Evolutionary conservation across 1,140 invertebrate genomes (phyloP).

Genomic region (Drosophila nasuta): DNA sequence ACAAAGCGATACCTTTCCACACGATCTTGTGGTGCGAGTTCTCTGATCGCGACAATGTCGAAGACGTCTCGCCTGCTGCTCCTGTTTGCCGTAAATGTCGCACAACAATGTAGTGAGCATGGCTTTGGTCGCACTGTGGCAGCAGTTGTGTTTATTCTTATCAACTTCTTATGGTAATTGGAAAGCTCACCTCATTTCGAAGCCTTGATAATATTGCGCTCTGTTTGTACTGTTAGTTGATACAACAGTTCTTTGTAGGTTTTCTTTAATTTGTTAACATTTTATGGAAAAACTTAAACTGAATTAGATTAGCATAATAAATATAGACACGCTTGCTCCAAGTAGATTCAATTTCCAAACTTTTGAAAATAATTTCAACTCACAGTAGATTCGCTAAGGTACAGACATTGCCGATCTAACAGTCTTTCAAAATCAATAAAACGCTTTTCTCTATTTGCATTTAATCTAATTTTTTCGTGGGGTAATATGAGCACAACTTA

Average conservation of each 20-base stretch:
- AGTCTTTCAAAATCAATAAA: background rate
- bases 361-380: background rate
- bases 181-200: slow-evolving; percentile 69
- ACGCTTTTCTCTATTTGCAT: background rate
- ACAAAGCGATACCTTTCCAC: slow-evolving; percentile 25
- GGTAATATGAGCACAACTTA: background rate
- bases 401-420: background rate
- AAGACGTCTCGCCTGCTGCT: slow-evolving; percentile 41
- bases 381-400: too few species aligned
- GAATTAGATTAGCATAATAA: slow-evolving; percentile 61
- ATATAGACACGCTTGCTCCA: slow-evolving; percentile 16
- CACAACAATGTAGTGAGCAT: slow-evolving; percentile 69
- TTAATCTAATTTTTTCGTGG: background rate
- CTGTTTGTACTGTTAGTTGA: too few species aligned
- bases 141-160: slow-evolving; percentile 21
- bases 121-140: slow-evolving; percentile 59
- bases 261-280: slow-evolving; percentile 17
- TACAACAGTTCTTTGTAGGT: too few species aligned
- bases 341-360: background rate
- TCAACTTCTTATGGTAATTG: slow-evolving; percentile 55
- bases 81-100: slow-evolving; percentile 77
- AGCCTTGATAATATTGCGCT: slow-evolving; percentile 11
- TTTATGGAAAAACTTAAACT: slow-evolving; percentile 19
- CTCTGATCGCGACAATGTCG: slow-evolving; percentile 14
- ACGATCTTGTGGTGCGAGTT: background rate